These are phyloP conservation scores for Platypus cylindrus DNA, from an alignment of 2,888 invertebrate species.

Conservation along the genomic window DNA sequence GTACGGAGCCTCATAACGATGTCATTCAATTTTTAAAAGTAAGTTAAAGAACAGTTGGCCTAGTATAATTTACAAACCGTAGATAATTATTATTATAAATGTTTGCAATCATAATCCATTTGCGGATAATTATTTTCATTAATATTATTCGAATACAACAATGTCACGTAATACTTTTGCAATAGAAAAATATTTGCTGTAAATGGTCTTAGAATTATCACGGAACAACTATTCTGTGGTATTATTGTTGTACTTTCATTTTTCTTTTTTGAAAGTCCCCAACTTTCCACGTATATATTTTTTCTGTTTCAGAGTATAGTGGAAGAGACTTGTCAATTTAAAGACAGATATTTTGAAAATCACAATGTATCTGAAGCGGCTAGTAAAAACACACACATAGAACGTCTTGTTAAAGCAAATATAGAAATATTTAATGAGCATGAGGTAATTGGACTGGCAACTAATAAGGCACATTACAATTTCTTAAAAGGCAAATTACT, in stretches of 20 bases:
- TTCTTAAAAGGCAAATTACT: slow-evolving; percentile 63
- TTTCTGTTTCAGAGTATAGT: slow-evolving; percentile 48
- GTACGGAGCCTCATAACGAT: slow-evolving; percentile 18
- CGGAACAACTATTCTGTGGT: too few species aligned
- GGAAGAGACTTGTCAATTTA: slow-evolving; percentile 50
- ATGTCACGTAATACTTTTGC: too few species aligned
- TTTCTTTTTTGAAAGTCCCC: too few species aligned
- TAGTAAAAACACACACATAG: slow-evolving; percentile 51
- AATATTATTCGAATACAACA: too few species aligned
- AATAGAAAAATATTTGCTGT: too few species aligned
- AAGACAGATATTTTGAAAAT: slow-evolving; percentile 69
- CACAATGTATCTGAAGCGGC: slow-evolving; percentile 55
- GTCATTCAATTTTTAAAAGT: slow-evolving; percentile 24
- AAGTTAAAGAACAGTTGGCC: slow-evolving; percentile 18
- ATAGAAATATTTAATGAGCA: slow-evolving; percentile 50
- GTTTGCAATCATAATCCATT: too few species aligned
- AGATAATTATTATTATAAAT: neutral
- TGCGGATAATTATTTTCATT: too few species aligned
- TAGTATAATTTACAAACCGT: slow-evolving; percentile 1
- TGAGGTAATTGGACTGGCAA: slow-evolving; percentile 40
- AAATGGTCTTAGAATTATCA: too few species aligned
- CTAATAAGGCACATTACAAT: slow-evolving; percentile 37
- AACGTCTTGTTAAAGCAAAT: slow-evolving; percentile 47
- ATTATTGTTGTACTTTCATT: too few species aligned
- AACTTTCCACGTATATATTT: neutral